These are phyloP conservation scores for Dipus sagitta DNA, from an alignment of 2,797 vertebrate species.

Conservation along the genomic window DNA sequence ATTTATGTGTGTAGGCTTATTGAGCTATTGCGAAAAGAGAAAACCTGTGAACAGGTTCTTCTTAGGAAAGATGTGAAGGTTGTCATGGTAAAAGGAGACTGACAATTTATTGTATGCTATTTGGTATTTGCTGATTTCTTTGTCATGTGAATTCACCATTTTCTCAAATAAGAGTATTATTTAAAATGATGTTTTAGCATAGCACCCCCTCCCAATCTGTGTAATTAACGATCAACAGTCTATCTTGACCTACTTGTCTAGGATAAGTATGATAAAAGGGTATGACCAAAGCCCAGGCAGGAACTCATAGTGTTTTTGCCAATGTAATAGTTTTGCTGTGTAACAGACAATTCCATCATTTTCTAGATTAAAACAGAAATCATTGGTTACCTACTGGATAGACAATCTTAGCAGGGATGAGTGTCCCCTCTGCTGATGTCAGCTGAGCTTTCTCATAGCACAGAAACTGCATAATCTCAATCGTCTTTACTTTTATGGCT, in stretches of 20 bases:
- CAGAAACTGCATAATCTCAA: background rate
- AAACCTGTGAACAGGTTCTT: background rate
- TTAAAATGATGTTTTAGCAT: background rate
- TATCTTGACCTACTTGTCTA: background rate
- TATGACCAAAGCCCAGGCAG: background rate
- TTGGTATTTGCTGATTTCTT: background rate
- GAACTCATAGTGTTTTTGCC: background rate
- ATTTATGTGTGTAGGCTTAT: background rate
- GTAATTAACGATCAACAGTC: background rate
- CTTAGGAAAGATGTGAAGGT: background rate
- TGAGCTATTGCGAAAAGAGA: background rate
- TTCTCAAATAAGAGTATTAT: background rate
- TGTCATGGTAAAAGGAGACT: background rate
- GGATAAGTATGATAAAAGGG: background rate
- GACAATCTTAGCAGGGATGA: background rate
- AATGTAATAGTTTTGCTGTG: background rate
- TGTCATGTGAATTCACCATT: background rate
- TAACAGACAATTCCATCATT: background rate
- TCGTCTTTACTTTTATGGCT: background rate
- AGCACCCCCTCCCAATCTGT: background rate
- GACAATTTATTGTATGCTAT: no score
- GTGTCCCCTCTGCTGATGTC: background rate
- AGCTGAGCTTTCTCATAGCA: background rate
- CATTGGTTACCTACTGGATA: background rate
- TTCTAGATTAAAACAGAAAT: background rate